phyloP scores from a whole-genome alignment of 2,113 vertebrate genomes.

The Neogobius melanostomus region DNA sequence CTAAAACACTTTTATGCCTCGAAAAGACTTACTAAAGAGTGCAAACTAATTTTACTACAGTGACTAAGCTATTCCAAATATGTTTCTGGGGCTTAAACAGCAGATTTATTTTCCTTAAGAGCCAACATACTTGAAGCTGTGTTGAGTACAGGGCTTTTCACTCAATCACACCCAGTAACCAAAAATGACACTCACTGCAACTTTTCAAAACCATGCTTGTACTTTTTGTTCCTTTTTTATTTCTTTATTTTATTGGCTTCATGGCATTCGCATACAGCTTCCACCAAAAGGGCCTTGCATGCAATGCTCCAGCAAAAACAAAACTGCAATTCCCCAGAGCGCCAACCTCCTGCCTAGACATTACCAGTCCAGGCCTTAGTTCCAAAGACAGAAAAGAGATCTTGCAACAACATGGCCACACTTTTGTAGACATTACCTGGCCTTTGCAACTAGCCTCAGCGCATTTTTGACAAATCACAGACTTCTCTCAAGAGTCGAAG shows the following conservation, averaged over 20 bases:
- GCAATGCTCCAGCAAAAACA: conserved; percentile 32
- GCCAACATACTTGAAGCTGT: neutral
- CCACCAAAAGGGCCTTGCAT: conserved; percentile 14
- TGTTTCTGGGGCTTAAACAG: neutral
- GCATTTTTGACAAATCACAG: conserved; percentile 5
- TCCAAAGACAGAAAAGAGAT: conserved; percentile 1
- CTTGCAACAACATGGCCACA: conserved; percentile 33
- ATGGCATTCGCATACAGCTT: neutral
- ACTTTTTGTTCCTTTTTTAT: neutral
- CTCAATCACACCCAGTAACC: neutral
- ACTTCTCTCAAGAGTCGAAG: conserved; percentile 17
- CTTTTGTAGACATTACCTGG: conserved; percentile 42
- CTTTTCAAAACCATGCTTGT: neutral
- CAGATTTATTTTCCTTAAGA: neutral
- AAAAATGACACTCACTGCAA: neutral
- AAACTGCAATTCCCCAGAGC: neutral
- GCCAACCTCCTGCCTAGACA: neutral
- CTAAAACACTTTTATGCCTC: neutral
- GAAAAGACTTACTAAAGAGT: neutral
- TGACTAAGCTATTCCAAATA: neutral
- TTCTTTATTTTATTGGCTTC: neutral
- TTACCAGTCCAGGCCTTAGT: neutral
- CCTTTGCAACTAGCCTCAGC: conserved; percentile 22
- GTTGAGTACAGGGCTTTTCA: neutral
- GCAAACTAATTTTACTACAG: neutral